Evolutionary conservation across 2,888 invertebrate genomes (phyloP), one percentile per base, ranked within the genome.

Genomic region (Netelia melanura): DNA sequence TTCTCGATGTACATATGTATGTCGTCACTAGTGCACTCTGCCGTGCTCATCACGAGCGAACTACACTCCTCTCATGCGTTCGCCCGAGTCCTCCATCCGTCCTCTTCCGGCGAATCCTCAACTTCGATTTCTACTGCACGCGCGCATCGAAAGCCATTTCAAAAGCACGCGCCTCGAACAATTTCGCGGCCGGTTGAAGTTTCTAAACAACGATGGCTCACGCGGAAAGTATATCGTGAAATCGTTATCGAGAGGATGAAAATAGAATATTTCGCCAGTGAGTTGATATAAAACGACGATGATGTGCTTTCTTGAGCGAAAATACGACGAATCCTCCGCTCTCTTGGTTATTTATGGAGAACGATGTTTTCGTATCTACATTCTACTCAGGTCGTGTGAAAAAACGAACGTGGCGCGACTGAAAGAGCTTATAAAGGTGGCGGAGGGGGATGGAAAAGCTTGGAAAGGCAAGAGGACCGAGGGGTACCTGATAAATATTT

Each of bases 401-500:
- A 48, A 65, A 62, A 38, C 8, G 56, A 44, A 38, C 48, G n/a
- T n/a, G 23, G 44, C 38, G 52, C 23, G 68, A 52, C 68, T 44
- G 52, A 75, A 48, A 48, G 67, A 70, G 61, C 78, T 78, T 48
- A 48, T 54, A 54, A 54, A 9, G 56, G 25, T 43, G 43, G 11
- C 17, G 25, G 71, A 38, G 21, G 71, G 11, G 11, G 64, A 38
- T 38, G 38, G 38, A 65, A 65, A 71, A 80, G 74, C 71, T 71
- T 17, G 71, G 14, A 43, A 21, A 79, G 56, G 79, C 68, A 62
- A 72, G 44, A 67, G 78, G 65, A 75, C 61, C 75, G 54, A 80
- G 43, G 62, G 78, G 52, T 14, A 64, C 30, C 38, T 71, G 65
- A 82, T 85, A 82, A 85, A 85, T 85, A 85, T 85, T 85, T 85